Percentiles rank a stretch among this genome's conserved stretches.
phyloP scores from a whole-genome alignment of 1,140 invertebrate genomes.

The Diabrotica undecimpunctata region DNA sequence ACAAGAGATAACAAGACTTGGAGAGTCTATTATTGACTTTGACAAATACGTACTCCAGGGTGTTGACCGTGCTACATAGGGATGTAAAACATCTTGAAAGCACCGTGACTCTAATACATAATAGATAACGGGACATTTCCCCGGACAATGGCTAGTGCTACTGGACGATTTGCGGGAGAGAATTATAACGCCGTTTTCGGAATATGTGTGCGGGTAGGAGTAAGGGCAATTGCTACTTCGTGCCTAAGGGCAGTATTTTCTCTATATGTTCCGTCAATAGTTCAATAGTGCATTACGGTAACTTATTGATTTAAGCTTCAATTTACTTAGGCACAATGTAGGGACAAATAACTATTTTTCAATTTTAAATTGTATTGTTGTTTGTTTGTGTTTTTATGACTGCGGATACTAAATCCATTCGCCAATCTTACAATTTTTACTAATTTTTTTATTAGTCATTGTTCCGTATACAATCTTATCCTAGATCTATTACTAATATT shows the following conservation, averaged over 20 bases:
- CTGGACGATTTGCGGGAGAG: neutral
- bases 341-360: too few species aligned
- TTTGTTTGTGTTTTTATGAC: too few species aligned
- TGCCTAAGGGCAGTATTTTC: neutral
- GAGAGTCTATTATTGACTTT: constrained; percentile 15
- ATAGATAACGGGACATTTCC: constrained; percentile 2
- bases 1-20: constrained; percentile 1
- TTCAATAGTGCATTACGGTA: too few species aligned
- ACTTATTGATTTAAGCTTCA: too few species aligned
- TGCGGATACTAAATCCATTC: too few species aligned
- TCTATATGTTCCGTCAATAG: neutral
- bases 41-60: constrained; percentile 8
- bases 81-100: constrained; percentile 6
- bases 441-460: too few species aligned
- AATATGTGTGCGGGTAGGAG: neutral
- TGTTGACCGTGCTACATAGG: neutral
- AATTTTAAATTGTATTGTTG: too few species aligned
- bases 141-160: constrained; percentile 1
- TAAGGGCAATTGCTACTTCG: neutral
- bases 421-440: too few species aligned
- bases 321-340: too few species aligned
- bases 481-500: too few species aligned
- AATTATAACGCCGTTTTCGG: neutral
- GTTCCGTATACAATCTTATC: too few species aligned
- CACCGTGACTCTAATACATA: constrained; percentile 12